phyloP scores from a whole-genome alignment of 2,888 invertebrate genomes.

The Dicyrtoma fusca region DNA sequence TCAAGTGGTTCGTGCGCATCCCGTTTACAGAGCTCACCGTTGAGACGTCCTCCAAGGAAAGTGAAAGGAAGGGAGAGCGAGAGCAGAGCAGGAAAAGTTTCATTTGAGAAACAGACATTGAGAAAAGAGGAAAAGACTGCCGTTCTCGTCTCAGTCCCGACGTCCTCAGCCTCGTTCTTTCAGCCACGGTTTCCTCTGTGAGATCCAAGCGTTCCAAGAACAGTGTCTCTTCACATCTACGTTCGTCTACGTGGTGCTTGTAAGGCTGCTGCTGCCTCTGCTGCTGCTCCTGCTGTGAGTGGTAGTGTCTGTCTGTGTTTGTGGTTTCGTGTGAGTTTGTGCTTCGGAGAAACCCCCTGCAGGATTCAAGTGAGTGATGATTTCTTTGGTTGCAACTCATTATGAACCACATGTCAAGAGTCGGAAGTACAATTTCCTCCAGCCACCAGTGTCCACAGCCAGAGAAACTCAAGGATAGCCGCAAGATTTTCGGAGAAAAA shows the following conservation, averaged over 20 bases:
- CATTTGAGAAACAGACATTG: conserved; percentile 13
- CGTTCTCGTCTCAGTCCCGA: neutral
- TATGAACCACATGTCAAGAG: conserved; percentile 14
- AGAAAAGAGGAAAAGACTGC: neutral
- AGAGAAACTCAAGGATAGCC: too few relatives aligned
- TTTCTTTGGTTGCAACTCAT: neutral
- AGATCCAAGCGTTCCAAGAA: neutral
- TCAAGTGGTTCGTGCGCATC: conserved; percentile 56
- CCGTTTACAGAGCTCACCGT: conserved; percentile 27
- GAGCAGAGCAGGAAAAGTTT: neutral
- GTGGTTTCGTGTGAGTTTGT: too few relatives aligned
- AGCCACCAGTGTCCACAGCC: neutral
- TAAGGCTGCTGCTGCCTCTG: neutral
- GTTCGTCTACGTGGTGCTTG: neutral
- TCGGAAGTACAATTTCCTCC: conserved; percentile 7
- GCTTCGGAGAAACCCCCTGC: too few relatives aligned
- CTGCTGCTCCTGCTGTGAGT: too few relatives aligned
- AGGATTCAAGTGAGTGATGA: too few relatives aligned
- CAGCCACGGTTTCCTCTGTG: neutral
- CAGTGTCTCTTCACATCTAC: neutral
- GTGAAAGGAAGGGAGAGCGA: conserved; percentile 5
- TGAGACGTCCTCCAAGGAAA: neutral
- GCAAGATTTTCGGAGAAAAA: too few relatives aligned
- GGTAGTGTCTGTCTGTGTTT: too few relatives aligned
- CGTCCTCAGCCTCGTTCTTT: neutral